Evolutionary conservation across 2,797 vertebrate genomes (phyloP), one percentile per base, ranked within the genome.

Genomic region (Toxotes lorentzi): DNA sequence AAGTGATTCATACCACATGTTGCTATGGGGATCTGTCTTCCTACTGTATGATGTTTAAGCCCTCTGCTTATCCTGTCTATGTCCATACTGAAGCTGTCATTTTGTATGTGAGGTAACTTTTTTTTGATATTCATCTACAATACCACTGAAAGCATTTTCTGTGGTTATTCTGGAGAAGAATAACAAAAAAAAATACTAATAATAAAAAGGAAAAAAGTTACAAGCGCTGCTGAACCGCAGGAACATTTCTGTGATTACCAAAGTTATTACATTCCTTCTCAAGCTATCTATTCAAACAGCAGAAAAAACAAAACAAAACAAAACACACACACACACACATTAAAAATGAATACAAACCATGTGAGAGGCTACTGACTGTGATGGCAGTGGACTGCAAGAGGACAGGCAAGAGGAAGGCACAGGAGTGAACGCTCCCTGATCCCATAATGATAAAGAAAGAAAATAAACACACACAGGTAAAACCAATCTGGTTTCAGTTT

Each of bases 1-100:
- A 35, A 21, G 5, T 5, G 8, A 40, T n/a, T 73, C 45, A 5
- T 13, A 19, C 38, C 14, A 6, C 7, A 24, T 62, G 48, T 45
- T 66, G 41, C 59, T n/a, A 14, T 8, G 30, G 58, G 65, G 66
- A 84, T 68, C 40, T 32, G 56, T 70, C 34, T 74, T 56, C 50
- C 34, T 35, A 47, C 30, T 9, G 59, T 73, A 45, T 62, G 43
- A 76, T 51, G 66, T 69, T 74, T 70, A 76, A 84, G 77, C 67
- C 68, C 14, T 35, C n/a, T 54, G 51, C 47, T 76, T 32, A 59
- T 10, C 77, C 70, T 19, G 56, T 72, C 77, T 16, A 16, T 16
- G 35, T 41, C 30, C 35, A 10, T 10, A 50, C 73, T 60, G 65
- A 47, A 56, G 56, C 79, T 73, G 71, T 67, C 64, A 47, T 19